Percentiles rank a stretch among this genome's conserved stretches.
Conservation (phyloP, 2,797 vertebrate species). For the Tokudaia muenninki region DNA sequence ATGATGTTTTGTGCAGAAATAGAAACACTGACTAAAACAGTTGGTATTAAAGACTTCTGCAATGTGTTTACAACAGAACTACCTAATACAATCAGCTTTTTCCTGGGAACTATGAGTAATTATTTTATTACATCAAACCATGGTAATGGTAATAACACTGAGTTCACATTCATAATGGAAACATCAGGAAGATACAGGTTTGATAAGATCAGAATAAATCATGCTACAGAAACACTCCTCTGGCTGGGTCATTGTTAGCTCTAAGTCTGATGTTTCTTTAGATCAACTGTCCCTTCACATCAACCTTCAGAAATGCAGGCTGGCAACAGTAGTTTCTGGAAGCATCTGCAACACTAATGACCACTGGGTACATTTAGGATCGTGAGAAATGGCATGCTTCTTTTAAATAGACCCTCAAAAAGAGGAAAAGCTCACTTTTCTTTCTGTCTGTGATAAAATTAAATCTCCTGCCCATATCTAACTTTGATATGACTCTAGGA, state of each 20-base stretch:
- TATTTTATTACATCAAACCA: not conserved
- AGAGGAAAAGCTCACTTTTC: not conserved
- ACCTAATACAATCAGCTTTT: not conserved
- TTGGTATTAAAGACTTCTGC: not conserved
- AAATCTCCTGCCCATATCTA: not conserved
- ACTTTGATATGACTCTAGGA: not conserved
- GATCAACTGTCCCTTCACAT: not conserved
- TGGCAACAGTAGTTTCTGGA: accelerated
- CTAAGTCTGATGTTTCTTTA: not conserved
- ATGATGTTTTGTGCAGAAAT: too few relatives aligned
- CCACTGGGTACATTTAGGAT: not conserved
- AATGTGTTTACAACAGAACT: not conserved
- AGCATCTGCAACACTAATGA: accelerated
- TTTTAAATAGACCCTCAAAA: not conserved
- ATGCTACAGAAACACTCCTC: not conserved
- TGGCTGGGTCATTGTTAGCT: not conserved
- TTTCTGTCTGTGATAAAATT: not conserved
- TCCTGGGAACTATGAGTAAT: not conserved
- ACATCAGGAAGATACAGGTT: not conserved
- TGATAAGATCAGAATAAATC: not conserved
- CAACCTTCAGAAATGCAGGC: too few relatives aligned
- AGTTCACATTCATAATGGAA: not conserved
- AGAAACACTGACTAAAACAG: too few relatives aligned
- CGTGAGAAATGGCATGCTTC: not conserved
- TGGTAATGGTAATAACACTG: not conserved